Percentiles rank a stretch among this genome's conserved stretches.
Evolutionary conservation across 2,888 invertebrate species (phyloP).

Genomic region (Lobophora halterata): DNA sequence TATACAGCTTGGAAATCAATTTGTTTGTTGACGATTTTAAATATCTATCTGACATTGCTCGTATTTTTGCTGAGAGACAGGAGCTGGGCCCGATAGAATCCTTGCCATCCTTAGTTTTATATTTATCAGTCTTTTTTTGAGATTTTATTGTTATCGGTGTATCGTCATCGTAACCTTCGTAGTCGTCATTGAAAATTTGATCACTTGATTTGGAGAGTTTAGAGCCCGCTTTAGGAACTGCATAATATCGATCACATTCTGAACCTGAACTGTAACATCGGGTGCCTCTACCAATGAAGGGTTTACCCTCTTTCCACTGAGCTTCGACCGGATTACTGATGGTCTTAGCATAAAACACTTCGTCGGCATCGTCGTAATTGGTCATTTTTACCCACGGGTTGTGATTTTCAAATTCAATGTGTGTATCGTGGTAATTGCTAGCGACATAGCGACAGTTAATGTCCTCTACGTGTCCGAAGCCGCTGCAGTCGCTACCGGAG

Average conservation of each 20-base stretch:
- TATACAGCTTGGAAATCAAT: conserved; percentile 85
- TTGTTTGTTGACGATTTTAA: conserved; percentile 85
- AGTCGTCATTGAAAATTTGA: conserved; percentile 78
- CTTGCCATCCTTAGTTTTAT: conserved; percentile 68
- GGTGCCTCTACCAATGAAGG: conserved; percentile 63
- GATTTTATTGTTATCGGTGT: conserved; percentile 54
- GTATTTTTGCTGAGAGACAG: conserved; percentile 85
- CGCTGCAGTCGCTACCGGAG: conserved; percentile 77
- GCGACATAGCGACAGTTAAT: conserved; percentile 61
- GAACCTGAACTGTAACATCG: conserved; percentile 77
- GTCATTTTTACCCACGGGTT: conserved; percentile 76
- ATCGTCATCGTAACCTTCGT: conserved; percentile 58
- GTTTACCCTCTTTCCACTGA: conserved; percentile 66
- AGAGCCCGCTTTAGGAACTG: conserved; percentile 65
- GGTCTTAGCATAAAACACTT: conserved; percentile 69
- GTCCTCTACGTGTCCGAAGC: conserved; percentile 73
- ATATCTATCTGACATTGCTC: conserved; percentile 87
- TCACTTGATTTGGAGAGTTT: conserved; percentile 77
- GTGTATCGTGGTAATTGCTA: conserved; percentile 57
- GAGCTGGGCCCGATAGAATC: conserved; percentile 78
- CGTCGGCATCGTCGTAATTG: conserved; percentile 72
- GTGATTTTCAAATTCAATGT: conserved; percentile 73
- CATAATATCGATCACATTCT: conserved; percentile 73
- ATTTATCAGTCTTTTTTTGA: conserved; percentile 75
- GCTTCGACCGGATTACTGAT: conserved; percentile 59